Evolutionary conservation across 2,797 vertebrate genomes (phyloP), one percentile per base, ranked within the genome.

Genomic region (Pelobates cultripes): DNA sequence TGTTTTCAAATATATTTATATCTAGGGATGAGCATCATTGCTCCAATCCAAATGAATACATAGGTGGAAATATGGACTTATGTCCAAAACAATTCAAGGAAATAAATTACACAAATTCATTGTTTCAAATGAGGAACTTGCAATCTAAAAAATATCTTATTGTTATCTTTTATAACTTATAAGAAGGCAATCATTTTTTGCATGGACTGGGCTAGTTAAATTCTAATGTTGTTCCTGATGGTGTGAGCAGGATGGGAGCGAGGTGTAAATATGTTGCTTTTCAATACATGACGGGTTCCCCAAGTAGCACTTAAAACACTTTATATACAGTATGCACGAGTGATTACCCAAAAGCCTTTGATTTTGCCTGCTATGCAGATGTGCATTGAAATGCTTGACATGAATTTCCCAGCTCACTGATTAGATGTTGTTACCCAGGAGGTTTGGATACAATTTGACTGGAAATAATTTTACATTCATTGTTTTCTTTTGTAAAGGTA

Each of bases 291-390:
- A 76, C 72, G 1, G 43, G 71, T 77, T 77, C 4, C 44, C 68
- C 42, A 44, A 66, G 45, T 72, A 81, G 80, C 76, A 74, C 63
- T 75, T 86, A 73, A 86, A 89, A 82, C 73, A 40, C 76, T 85
- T 55, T 84, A 71, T 79, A 78, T 82, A 72, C 68, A 82, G 43
- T 82, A 85, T 86, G 84, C 85, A 82, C 84, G 82, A 81, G 64
- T 87, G 81, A 86, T 79, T 86, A 82, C 83, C 43, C 81, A 78
- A 85, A 86, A 86, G 70, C 81, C 81, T 87, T 85, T 82, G 86
- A 82, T 83, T 87, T 82, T 85, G 74, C 82, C 81, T 78, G 77
- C 81, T 84, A 86, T 87, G 82, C 70, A 87, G 85, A 87, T 86
- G 68, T 86, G 71, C 75, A 84, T 66, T 85, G 80, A 47, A 55